Conservation (phyloP, 2,888 invertebrate species). For the Orthonychiurus folsomi region DNA sequence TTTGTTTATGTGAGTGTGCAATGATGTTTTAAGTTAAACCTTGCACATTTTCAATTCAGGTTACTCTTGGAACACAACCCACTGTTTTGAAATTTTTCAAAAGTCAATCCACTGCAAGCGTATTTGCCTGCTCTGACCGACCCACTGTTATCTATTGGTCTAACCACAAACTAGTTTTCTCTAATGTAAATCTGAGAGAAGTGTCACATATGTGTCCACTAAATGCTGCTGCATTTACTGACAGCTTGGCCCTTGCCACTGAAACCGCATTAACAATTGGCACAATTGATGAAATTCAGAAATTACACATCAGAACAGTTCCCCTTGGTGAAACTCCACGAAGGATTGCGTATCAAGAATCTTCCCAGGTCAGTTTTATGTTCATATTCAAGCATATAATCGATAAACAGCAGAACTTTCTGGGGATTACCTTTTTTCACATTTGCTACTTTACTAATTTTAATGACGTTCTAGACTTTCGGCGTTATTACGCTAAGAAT, state of each 20-base stretch:
- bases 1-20: background rate
- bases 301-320: constrained; percentile 91
- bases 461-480: constrained; percentile 60
- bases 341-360: constrained; percentile 89
- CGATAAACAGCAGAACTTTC: constrained; percentile 4
- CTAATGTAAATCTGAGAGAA: constrained; percentile 91
- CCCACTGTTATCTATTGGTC: constrained; percentile 98
- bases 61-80: constrained; percentile 94
- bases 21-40: background rate
- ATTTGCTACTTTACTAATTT: too few species aligned
- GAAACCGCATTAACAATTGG: constrained; percentile 86
- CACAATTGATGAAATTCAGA: constrained; percentile 97
- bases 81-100: constrained; percentile 84
- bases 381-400: too few species aligned
- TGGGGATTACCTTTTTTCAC: constrained; percentile 16
- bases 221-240: constrained; percentile 89
- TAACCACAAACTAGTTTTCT: constrained; percentile 96
- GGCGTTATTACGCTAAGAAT: constrained; percentile 84
- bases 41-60: constrained; percentile 44
- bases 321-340: constrained; percentile 89
- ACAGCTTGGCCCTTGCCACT: constrained; percentile 80
- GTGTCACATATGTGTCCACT: constrained; percentile 97
- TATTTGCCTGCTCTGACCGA: constrained; percentile 96
- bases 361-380: constrained; percentile 56
- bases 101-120: constrained; percentile 83